phyloP scores from a whole-genome alignment of 2,113 vertebrate genomes.

The Cephalopterus ornatus region DNA sequence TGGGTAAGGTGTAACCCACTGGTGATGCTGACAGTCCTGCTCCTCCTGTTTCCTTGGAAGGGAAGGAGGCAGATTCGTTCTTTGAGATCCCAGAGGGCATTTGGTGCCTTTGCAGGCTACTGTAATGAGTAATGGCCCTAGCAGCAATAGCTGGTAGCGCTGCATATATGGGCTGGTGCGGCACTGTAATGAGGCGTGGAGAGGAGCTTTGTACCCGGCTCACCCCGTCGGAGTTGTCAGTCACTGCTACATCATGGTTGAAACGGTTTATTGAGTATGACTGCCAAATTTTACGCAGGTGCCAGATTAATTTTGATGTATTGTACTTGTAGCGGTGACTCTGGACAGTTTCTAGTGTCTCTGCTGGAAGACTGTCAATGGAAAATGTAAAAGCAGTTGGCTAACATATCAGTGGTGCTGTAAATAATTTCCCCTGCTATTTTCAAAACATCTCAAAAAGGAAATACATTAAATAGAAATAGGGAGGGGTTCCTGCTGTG shows the following conservation, averaged over 20 bases:
- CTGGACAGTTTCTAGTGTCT: slow-evolving; percentile 25
- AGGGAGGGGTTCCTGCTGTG: neutral
- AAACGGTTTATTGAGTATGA: slow-evolving; percentile 65
- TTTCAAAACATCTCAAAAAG: slow-evolving; percentile 3
- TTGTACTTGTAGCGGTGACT: slow-evolving; percentile 15
- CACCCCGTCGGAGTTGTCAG: slow-evolving; percentile 35
- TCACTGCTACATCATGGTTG: slow-evolving; percentile 36
- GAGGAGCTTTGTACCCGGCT: slow-evolving; percentile 39
- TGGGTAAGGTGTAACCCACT: neutral
- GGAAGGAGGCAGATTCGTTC: fast-evolving
- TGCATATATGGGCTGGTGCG: neutral
- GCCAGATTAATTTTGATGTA: slow-evolving; percentile 70
- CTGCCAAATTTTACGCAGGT: slow-evolving; percentile 69
- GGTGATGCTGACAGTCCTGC: neutral
- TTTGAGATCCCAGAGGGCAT: neutral
- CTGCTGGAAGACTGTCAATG: slow-evolving; percentile 50
- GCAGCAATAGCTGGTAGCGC: neutral
- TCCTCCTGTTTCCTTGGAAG: no score
- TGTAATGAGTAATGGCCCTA: slow-evolving; percentile 1
- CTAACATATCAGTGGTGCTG: neutral
- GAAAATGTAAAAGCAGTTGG: slow-evolving; percentile 30
- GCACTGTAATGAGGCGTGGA: slow-evolving; percentile 34
- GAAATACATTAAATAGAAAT: neutral
- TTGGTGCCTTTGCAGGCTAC: neutral
- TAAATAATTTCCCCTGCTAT: slow-evolving; percentile 24